Conservation (phyloP, 2,113 vertebrate genomes). For the Lota lota region DNA sequence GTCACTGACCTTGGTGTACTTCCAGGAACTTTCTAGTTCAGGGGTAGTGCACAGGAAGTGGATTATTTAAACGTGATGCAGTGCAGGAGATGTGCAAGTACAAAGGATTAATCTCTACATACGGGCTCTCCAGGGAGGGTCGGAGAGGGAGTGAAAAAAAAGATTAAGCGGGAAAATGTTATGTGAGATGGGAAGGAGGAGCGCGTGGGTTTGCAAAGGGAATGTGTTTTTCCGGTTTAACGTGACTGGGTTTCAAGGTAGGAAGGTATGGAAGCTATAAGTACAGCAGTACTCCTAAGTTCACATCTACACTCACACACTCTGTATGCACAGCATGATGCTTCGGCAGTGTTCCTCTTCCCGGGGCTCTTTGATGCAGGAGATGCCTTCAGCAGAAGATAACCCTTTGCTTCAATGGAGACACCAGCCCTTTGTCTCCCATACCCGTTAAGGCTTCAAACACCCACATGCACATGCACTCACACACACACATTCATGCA, state of each 20-base stretch:
- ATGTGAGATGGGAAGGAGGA: too few species aligned
- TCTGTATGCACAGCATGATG: not conserved
- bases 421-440: not conserved
- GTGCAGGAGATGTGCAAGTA: too few species aligned
- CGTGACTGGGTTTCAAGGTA: not conserved
- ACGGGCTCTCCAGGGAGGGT: too few species aligned
- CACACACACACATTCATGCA: not conserved
- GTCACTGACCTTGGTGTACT: too few species aligned
- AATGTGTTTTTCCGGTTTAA: too few species aligned
- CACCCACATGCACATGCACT: not conserved
- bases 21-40: too few species aligned
- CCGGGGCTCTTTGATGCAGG: not conserved
- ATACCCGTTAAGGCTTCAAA: not conserved
- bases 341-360: not conserved
- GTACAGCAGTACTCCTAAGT: not conserved
- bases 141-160: too few species aligned
- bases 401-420: not conserved
- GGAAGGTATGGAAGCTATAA: not conserved
- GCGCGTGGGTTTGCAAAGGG: too few species aligned
- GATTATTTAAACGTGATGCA: too few species aligned
- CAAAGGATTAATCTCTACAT: too few species aligned
- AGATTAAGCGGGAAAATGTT: too few species aligned
- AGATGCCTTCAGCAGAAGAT: slow-evolving; percentile 10
- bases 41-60: too few species aligned
- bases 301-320: not conserved